Base-by-base conservation (phyloP, 1,140 invertebrate genomes). In the Onthophagus taurus region DNA sequence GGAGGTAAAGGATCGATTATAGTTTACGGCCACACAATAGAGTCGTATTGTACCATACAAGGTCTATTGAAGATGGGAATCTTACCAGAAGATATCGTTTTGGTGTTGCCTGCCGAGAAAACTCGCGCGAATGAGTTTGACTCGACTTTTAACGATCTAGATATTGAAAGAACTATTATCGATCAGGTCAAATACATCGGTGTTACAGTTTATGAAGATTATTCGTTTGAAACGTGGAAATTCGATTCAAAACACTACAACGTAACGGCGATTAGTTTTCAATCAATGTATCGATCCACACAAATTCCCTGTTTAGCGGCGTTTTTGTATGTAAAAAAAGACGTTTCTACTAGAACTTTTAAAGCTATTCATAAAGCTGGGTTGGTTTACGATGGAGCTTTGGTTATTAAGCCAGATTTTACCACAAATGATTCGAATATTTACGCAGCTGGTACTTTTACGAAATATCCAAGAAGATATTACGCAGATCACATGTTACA, bases 401-500 rank as follows among this genome's bases (percentile, higher is more conserved):
- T 88, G 19, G 75, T 86, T 2, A 81, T 88, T 29, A 73, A 81
- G 50, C 60, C 70, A 0, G 58, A 72, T 16, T 83, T 76, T 53
- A 68, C 74, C 29, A 88, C 83, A 0, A 83, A 81, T 60, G 83
- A 86, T 57, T 69, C 71, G 0, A 61, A 63, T 31, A 77, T 88
- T 31, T 76, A 72, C 47, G 82, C 74, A 2, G 82, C 81, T 17
- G 84, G 83, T 1, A 68, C 80, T 0, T 57, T 80, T 29, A 80
- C 80, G 2, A 68, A 70, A 34, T 81, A 80, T 52, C 72, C 74
- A 1, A 69, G 70, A 14, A 68, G 66, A 26, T 47, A 42, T 51
- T 64, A 69, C 35, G 70, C 70, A 0, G 56, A 68, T 1, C 48
- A 60, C 18, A 56, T 61, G 31, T 48, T 62, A 8, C 76, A 79